Evolutionary conservation across 2,113 vertebrate species (phyloP).

Genomic region (Xenotilapia leptura): DNA sequence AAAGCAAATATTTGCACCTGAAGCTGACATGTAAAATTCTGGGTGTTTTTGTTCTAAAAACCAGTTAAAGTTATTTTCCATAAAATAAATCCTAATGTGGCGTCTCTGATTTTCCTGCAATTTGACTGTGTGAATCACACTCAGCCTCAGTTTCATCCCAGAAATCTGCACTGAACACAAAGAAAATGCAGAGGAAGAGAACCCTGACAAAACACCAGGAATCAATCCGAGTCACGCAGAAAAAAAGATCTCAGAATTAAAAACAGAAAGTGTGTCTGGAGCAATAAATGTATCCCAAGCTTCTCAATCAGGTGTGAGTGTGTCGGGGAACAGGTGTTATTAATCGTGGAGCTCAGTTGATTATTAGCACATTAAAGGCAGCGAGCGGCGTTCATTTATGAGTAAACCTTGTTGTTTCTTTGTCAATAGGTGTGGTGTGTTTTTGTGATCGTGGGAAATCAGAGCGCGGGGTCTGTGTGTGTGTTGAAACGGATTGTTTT

Average conservation of each 20-base stretch:
- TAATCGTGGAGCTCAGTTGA: not conserved
- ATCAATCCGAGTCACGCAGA: not conserved
- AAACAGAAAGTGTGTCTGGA: not conserved
- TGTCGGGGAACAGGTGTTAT: not conserved
- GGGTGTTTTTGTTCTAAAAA: not conserved
- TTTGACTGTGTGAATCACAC: not conserved
- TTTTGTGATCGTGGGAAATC: slow-evolving; percentile 18
- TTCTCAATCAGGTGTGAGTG: not conserved
- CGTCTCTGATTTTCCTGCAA: not conserved
- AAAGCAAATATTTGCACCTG: not conserved
- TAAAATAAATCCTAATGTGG: not conserved
- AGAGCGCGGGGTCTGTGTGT: not conserved
- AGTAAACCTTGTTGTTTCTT: not conserved
- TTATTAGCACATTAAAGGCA: not conserved
- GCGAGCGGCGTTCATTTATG: not conserved
- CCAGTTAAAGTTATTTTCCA: not conserved
- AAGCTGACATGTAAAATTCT: not conserved
- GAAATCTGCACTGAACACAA: not conserved
- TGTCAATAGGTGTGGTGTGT: not conserved
- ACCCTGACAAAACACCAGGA: not conserved
- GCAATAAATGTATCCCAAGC: not conserved
- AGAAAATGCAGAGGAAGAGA: not conserved
- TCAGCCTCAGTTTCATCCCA: not conserved
- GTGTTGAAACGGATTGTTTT: slow-evolving; percentile 28
- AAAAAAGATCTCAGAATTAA: not conserved